Conservation (phyloP, 2,797 vertebrate species). For the Mallotus villosus region DNA sequence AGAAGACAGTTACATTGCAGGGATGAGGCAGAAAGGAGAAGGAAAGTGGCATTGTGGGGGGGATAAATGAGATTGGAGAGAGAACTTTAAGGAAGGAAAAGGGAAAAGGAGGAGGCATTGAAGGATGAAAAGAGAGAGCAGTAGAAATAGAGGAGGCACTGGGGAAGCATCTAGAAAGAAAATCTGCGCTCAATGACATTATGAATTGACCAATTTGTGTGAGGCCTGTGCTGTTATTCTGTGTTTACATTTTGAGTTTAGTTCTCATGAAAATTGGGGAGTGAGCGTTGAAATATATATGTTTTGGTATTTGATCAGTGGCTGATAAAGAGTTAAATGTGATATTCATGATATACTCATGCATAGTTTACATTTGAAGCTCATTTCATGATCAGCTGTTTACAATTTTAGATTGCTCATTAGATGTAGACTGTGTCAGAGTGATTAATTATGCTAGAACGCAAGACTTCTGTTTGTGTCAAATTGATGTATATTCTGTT, state of each 20-base stretch:
- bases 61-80: too few relatives aligned
- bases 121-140: neutral
- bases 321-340: slow-evolving; percentile 3
- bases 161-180: neutral
- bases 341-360: slow-evolving; percentile 43
- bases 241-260: neutral
- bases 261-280: too few relatives aligned
- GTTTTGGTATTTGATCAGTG: neutral
- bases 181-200: slow-evolving; percentile 27
- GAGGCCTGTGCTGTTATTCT: slow-evolving; percentile 2
- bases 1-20: too few relatives aligned
- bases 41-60: too few relatives aligned
- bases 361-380: slow-evolving; percentile 49
- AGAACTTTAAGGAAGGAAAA: neutral
- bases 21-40: too few relatives aligned
- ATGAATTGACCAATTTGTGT: slow-evolving; percentile 6
- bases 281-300: neutral
- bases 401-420: slow-evolving; percentile 71
- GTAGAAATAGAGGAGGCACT: neutral
- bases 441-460: slow-evolving; percentile 76
- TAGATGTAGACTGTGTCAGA: slow-evolving; percentile 67
- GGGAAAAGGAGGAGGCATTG: neutral
- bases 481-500: slow-evolving; percentile 75
- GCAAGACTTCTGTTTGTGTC: slow-evolving; percentile 76
- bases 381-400: slow-evolving; percentile 66